Base-by-base conservation (phyloP, 2,797 vertebrate genomes). In the Yasuhikotakia modesta region DNA sequence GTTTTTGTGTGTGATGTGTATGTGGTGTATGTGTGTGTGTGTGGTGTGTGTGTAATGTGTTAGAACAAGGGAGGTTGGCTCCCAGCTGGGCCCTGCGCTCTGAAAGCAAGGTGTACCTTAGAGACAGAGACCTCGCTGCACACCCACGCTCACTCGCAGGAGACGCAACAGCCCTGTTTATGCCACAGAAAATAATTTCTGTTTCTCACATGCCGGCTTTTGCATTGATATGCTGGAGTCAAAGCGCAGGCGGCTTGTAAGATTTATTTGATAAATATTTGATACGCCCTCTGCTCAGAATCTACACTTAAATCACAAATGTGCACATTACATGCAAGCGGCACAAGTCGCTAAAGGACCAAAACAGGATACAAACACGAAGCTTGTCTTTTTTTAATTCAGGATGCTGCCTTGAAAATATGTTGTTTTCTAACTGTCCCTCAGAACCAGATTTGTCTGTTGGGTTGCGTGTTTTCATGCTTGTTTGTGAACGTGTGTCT, bases 71-170 rank as follows among this genome's bases (percentile, higher is more conserved):
- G 50, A 13, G 22, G 19, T 22, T 76, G 60, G 67, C 45, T 61
- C 64, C 61, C 81, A 83, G 81, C 81, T 83, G 81, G 63, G 76
- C 27, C 57, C 65, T 45, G 16, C 32, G 21, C 69, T 77, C 69
- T 45, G 70, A 69, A 69, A 73, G 21, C 61, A 72, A 67, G 68
- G 67, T 80, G 67, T 67, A n/a, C 46, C 55, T 74, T 32, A 48
- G 64, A 78, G 70, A 64, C 65, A 5, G 32, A 60, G 60, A 55
- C 64, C 72, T 17, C 0, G 13, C 50, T 22, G 61, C 22, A 58
- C 58, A 65, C 48, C 27, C 66, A 75, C 32, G 52, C 55, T 63
- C 32, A 30, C 57, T 52, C 22, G 60, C 13, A 39, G 14, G n/a
- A 73, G 35, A 48, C 13, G 24, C 39, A 50, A 30, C 39, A 30